phyloP scores from a whole-genome alignment of 2,888 invertebrate species.

The Agrochola litura region DNA sequence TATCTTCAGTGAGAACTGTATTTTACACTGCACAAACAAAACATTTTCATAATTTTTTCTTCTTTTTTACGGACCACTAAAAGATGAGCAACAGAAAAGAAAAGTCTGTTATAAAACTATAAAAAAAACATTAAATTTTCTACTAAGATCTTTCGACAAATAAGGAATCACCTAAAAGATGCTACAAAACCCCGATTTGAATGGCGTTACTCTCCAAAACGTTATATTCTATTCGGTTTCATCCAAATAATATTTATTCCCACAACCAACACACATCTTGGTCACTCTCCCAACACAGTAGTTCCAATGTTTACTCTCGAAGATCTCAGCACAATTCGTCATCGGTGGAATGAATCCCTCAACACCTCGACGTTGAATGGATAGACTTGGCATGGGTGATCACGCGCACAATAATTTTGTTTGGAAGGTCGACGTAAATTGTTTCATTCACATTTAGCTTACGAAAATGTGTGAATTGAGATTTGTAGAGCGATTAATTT shows the following conservation, averaged over 20 bases:
- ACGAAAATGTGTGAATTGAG: not conserved
- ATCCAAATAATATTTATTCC: not conserved
- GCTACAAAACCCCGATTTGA: not conserved
- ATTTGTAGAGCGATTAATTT: not conserved
- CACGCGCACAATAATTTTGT: constrained; percentile 23
- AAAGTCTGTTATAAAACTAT: not conserved
- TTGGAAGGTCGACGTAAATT: constrained; percentile 32
- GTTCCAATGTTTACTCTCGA: constrained; percentile 76
- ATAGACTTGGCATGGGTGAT: constrained; percentile 51
- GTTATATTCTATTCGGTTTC: not conserved
- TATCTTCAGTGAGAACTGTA: not conserved
- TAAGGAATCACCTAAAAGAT: not conserved
- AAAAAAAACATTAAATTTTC: not conserved
- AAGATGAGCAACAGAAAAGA: not conserved
- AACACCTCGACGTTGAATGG: constrained; percentile 67
- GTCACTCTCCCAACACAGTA: constrained; percentile 70
- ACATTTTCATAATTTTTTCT: not conserved
- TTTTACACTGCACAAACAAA: not conserved
- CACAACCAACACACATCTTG: constrained; percentile 18
- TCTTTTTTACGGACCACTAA: not conserved
- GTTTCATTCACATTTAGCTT: constrained; percentile 32
- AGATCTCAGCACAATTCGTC: constrained; percentile 85
- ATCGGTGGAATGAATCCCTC: constrained; percentile 87
- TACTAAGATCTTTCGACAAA: not conserved
- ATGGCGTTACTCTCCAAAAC: not conserved